Conservation (phyloP, 2,888 invertebrate genomes). For the Dendrolimus pini region DNA sequence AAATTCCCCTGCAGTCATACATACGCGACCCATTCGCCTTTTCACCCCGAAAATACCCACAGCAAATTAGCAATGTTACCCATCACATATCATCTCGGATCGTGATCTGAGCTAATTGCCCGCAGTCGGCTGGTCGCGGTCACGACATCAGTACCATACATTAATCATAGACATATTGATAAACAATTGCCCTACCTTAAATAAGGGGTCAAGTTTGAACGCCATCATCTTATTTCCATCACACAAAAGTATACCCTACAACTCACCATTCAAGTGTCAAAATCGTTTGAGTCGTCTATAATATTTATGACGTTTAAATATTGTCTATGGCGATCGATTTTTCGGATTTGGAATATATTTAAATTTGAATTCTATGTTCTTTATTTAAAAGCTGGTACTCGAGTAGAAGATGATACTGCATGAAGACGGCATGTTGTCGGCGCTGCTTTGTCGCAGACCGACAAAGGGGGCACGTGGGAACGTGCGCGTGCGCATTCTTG, state of each 20-base stretch:
- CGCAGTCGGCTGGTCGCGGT: conserved; percentile 39
- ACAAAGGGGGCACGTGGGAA: conserved; percentile 73
- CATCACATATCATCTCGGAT: conserved; percentile 65
- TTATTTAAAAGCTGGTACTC: background rate
- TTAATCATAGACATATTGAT: conserved; percentile 71
- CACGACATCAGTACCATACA: conserved; percentile 58
- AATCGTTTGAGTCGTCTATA: conserved; percentile 10
- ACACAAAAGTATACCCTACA: conserved; percentile 19
- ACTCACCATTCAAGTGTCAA: conserved; percentile 4
- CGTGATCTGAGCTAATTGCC: conserved; percentile 70
- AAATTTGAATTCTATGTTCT: conserved; percentile 5
- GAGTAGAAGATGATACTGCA: background rate
- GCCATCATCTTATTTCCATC: conserved; percentile 13
- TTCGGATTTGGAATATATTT: conserved; percentile 22
- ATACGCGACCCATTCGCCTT: background rate
- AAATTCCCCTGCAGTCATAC: background rate
- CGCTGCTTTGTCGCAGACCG: conserved; percentile 66
- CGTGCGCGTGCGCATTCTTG: conserved; percentile 61
- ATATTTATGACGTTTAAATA: conserved; percentile 21
- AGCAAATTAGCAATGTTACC: conserved; percentile 54
- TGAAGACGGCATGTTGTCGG: conserved; percentile 55
- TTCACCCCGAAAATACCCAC: background rate
- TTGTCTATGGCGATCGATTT: conserved; percentile 30
- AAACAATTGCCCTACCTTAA: conserved; percentile 74
- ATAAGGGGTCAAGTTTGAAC: conserved; percentile 63